phyloP scores from a whole-genome alignment of 1,140 invertebrate genomes.

The Agrilus planipennis region DNA sequence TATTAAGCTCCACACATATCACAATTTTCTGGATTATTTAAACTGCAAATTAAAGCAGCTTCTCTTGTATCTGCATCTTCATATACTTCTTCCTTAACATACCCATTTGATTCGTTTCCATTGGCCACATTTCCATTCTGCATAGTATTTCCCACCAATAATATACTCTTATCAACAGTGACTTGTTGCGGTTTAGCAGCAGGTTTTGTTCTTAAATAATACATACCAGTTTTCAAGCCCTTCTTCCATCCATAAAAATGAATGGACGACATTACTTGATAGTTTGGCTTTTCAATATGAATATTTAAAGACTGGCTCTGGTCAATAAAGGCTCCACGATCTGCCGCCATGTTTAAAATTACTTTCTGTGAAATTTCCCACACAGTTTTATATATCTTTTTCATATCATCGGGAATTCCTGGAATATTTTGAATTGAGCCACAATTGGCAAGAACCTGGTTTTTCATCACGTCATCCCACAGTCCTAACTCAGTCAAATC shows the following conservation, averaged over 20 bases:
- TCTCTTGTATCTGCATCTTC: slow-evolving; percentile 36
- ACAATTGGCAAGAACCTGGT: slow-evolving; percentile 79
- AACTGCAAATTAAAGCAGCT: slow-evolving; percentile 72
- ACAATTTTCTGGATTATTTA: slow-evolving; percentile 87
- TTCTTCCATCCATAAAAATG: slow-evolving; percentile 97
- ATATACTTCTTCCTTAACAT: slow-evolving; percentile 26
- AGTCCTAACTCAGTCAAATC: slow-evolving; percentile 84
- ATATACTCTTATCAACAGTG: slow-evolving; percentile 86
- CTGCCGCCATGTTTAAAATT: slow-evolving; percentile 94
- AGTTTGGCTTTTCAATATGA: slow-evolving; percentile 89
- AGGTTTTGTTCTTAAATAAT: slow-evolving; percentile 93
- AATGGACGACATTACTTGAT: slow-evolving; percentile 91
- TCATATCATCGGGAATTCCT: slow-evolving; percentile 78
- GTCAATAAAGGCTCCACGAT: slow-evolving; percentile 95
- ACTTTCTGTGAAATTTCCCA: slow-evolving; percentile 97
- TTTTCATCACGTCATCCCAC: slow-evolving; percentile 97
- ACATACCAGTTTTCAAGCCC: slow-evolving; percentile 98
- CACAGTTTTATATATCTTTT: slow-evolving; percentile 92
- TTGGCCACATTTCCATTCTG: slow-evolving; percentile 14
- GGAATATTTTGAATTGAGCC: slow-evolving; percentile 92
- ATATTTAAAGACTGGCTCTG: slow-evolving; percentile 97
- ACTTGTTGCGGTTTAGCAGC: slow-evolving; percentile 95
- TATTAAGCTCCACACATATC: slow-evolving; percentile 58
- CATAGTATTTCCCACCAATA: slow-evolving; percentile 35
- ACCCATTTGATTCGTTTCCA: slow-evolving; percentile 7